These are phyloP conservation scores for Pheosia tremula DNA, from an alignment of 2,888 invertebrate genomes.

Conservation along the genomic window DNA sequence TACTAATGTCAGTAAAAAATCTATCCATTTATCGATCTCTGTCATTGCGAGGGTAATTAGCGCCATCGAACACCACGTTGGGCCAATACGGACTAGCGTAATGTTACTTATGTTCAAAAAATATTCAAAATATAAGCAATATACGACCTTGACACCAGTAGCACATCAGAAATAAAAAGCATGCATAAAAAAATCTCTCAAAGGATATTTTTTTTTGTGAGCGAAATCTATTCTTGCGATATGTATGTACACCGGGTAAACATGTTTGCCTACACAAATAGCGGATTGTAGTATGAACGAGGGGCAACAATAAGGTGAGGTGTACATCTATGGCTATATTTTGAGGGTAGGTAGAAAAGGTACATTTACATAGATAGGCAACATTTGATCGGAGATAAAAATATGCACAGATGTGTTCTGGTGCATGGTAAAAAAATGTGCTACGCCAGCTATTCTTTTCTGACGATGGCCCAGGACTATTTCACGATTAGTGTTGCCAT, in stretches of 20 bases:
- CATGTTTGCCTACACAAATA: constrained; percentile 3
- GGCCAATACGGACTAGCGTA: too few relatives aligned
- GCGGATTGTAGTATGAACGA: background rate
- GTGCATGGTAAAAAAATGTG: too few relatives aligned
- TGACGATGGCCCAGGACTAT: too few relatives aligned
- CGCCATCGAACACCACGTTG: too few relatives aligned
- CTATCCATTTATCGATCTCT: too few relatives aligned
- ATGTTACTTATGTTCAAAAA: background rate
- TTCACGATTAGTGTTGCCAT: too few relatives aligned
- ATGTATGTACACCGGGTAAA: background rate
- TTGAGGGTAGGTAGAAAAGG: background rate
- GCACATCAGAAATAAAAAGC: background rate
- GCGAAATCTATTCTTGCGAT: constrained; percentile 13
- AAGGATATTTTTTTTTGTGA: constrained; percentile 7
- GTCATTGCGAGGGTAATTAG: too few relatives aligned
- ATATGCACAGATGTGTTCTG: too few relatives aligned
- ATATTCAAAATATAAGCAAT: background rate
- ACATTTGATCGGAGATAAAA: background rate
- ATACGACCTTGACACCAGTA: background rate
- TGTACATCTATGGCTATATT: background rate
- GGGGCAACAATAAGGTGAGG: background rate
- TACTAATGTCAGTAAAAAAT: too few relatives aligned
- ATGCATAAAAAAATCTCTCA: background rate
- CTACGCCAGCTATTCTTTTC: too few relatives aligned
- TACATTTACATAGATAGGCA: background rate